Conservation (phyloP, 2,888 invertebrate species). For the Loripinus fragilis region DNA sequence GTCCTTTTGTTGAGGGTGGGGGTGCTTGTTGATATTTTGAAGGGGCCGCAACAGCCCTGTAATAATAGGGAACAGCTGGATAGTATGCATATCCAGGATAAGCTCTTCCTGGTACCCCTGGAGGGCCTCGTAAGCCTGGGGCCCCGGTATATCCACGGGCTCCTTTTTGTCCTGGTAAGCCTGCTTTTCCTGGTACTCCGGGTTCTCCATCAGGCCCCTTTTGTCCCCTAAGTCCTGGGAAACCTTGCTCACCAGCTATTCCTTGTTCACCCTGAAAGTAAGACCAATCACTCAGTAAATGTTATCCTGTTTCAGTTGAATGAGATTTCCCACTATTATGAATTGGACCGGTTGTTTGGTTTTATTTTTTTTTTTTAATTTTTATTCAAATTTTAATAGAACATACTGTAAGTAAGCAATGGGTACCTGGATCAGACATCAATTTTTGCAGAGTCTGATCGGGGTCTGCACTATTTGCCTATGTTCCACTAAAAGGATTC, state of each 20-base stretch:
- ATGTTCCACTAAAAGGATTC: no score
- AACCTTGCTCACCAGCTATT: slow-evolving; percentile 26
- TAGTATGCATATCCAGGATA: not conserved
- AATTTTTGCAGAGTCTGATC: no score
- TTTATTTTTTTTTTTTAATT: no score
- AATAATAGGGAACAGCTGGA: slow-evolving; percentile 14
- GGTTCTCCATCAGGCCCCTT: slow-evolving; percentile 38
- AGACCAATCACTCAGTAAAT: no score
- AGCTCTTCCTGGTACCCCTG: slow-evolving; percentile 27
- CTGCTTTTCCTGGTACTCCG: slow-evolving; percentile 33
- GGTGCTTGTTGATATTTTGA: not conserved
- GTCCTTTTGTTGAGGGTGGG: not conserved
- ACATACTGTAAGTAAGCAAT: no score
- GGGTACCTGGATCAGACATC: no score
- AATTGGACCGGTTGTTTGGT: no score
- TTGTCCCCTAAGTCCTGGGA: slow-evolving; percentile 38
- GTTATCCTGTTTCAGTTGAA: no score
- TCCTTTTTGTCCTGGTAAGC: slow-evolving; percentile 40
- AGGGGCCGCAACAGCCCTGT: not conserved
- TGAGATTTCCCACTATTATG: no score
- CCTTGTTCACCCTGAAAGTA: slow-evolving; percentile 30
- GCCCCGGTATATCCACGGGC: slow-evolving; percentile 30
- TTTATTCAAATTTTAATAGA: no score
- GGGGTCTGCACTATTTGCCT: no score
- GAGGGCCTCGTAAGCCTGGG: slow-evolving; percentile 29